Evolutionary conservation across 2,888 invertebrate species (phyloP).

Genomic region (Epinotia bilunana): DNA sequence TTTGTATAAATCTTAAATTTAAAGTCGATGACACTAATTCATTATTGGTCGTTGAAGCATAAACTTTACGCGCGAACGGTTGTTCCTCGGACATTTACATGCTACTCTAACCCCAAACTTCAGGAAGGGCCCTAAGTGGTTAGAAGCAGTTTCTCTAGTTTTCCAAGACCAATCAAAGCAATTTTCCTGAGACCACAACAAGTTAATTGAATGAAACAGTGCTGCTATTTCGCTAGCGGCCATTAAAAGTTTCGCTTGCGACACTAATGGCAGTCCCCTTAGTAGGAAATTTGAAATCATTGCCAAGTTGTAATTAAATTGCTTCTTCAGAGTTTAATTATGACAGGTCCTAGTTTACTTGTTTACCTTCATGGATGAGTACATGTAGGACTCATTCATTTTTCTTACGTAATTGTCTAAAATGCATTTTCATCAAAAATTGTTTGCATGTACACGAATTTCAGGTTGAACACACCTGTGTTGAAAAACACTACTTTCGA

Average conservation of each 20-base stretch:
- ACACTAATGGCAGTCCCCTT: slow-evolving; percentile 39
- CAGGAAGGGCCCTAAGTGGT: slow-evolving; percentile 18
- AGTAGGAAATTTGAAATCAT: slow-evolving; percentile 40
- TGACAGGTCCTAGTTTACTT: background rate
- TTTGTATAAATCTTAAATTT: background rate
- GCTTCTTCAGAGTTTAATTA: slow-evolving; percentile 27
- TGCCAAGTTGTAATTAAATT: slow-evolving; percentile 37
- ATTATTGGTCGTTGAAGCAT: background rate
- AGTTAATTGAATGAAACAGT: slow-evolving; percentile 42
- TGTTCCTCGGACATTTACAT: background rate
- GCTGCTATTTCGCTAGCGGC: slow-evolving; percentile 32
- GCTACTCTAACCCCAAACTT: slow-evolving; percentile 15
- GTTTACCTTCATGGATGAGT: background rate
- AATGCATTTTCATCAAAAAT: background rate
- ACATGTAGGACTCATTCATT: background rate
- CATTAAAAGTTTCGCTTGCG: slow-evolving; percentile 43
- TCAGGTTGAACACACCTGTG: too few species aligned
- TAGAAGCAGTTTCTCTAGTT: slow-evolving; percentile 8
- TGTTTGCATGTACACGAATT: background rate
- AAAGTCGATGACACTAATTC: background rate
- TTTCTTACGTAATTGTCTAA: background rate
- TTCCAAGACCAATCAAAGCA: slow-evolving; percentile 36
- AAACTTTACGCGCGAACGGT: background rate
- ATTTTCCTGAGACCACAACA: slow-evolving; percentile 40
- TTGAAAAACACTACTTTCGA: too few species aligned